Conservation (phyloP, 2,113 vertebrate genomes). For the Apaloderma vittatum region DNA sequence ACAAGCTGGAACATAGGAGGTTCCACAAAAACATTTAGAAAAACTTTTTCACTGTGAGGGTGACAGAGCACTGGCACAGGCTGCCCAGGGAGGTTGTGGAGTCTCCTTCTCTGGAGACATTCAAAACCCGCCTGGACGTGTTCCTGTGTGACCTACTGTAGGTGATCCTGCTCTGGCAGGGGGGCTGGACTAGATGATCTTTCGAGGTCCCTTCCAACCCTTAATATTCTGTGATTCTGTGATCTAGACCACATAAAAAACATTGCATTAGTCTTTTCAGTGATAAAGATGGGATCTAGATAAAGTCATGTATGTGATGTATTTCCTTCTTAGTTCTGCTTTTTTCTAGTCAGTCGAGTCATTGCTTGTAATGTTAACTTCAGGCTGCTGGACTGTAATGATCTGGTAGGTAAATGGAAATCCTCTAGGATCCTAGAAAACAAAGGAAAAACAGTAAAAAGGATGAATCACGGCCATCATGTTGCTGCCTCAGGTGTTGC, state of each 20-base stretch:
- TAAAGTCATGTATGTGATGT: neutral
- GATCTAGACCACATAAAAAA: neutral
- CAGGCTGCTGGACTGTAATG: neutral
- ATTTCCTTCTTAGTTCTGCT: neutral
- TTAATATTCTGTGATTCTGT: neutral
- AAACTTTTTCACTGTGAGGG: too few relatives aligned
- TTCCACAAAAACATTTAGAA: too few relatives aligned
- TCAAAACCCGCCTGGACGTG: too few relatives aligned
- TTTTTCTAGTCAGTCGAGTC: neutral
- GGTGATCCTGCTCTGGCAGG: neutral
- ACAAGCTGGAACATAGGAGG: too few relatives aligned
- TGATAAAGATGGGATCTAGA: fast-evolving
- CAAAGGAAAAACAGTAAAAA: neutral
- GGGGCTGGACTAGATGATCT: neutral
- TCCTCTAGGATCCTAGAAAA: neutral
- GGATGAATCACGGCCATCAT: fast-evolving
- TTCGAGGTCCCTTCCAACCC: neutral
- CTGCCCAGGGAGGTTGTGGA: too few relatives aligned
- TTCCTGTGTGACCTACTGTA: too few relatives aligned
- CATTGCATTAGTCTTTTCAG: fast-evolving
- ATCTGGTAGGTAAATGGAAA: neutral
- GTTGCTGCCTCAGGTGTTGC: neutral
- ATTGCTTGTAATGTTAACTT: neutral
- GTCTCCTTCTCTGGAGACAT: too few relatives aligned
- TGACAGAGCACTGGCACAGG: too few relatives aligned